phyloP scores from a whole-genome alignment of 2,797 vertebrate genomes.

The Adrianichthys oophorus region DNA sequence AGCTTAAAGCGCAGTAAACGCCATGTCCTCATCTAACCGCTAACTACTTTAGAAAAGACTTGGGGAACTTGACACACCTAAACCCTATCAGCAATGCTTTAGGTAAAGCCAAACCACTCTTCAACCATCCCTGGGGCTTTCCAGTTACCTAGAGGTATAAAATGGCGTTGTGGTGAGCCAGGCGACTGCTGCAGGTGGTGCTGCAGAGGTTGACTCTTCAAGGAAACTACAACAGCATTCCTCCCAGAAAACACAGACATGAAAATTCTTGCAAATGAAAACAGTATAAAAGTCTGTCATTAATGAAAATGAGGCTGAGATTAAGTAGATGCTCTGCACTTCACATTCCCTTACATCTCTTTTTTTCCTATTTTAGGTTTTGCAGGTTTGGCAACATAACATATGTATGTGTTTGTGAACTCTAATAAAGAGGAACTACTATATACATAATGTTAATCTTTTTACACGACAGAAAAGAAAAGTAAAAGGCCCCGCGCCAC shows the following conservation, averaged over 20 bases:
- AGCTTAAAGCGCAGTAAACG: conserved; percentile 13
- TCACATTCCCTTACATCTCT: conserved; percentile 35
- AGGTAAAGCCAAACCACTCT: conserved; percentile 55
- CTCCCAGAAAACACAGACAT: conserved; percentile 30
- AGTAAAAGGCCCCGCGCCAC: conserved; percentile 30
- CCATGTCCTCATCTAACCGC: conserved; percentile 25
- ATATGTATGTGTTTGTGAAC: conserved; percentile 21
- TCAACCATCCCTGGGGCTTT: conserved; percentile 60
- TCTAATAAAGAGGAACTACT: conserved; percentile 6
- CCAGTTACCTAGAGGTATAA: conserved; percentile 51
- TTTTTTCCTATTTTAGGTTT: conserved; percentile 21
- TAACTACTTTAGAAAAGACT: conserved; percentile 40
- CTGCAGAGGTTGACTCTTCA: conserved; percentile 35
- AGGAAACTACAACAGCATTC: conserved; percentile 50
- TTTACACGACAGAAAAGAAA: conserved; percentile 31
- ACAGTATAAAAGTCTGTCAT: background rate
- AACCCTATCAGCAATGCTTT: conserved; percentile 50
- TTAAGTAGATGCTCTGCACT: conserved; percentile 6
- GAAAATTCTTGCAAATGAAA: conserved; percentile 2
- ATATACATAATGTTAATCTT: conserved; percentile 19
- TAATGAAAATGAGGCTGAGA: conserved; percentile 23
- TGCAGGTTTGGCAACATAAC: conserved; percentile 20
- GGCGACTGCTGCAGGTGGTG: conserved; percentile 35
- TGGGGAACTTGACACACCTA: conserved; percentile 57
- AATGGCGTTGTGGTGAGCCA: conserved; percentile 31